Evolutionary conservation across 2,888 invertebrate genomes (phyloP).

Genomic region (Gisinianus flammeolus): DNA sequence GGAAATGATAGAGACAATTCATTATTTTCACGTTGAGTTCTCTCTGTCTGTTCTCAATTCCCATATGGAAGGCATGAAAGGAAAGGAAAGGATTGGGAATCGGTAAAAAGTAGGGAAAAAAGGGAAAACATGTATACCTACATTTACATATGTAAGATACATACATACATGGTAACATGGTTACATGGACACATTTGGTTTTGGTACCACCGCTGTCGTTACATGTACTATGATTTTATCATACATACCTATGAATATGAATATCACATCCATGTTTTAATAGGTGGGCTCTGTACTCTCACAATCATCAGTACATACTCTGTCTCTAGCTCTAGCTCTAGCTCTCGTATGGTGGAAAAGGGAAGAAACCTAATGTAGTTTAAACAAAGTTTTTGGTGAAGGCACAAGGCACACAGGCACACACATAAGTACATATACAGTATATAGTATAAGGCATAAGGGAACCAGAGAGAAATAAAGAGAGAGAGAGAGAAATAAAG

Average conservation of each 20-base stretch:
- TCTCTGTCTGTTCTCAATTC: background rate
- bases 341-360: background rate
- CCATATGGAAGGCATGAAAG: conserved; percentile 27
- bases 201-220: background rate
- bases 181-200: background rate
- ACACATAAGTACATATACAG: background rate
- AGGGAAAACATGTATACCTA: background rate
- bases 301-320: too few relatives aligned
- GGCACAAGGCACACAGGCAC: background rate
- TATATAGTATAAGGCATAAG: too few relatives aligned
- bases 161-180: background rate
- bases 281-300: too few relatives aligned
- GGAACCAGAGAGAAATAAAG: too few relatives aligned
- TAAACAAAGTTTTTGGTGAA: conserved; percentile 31
- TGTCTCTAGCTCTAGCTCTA: background rate
- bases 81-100: conserved; percentile 12
- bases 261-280: too few relatives aligned
- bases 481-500: too few relatives aligned
- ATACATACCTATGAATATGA: background rate
- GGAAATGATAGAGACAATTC: conserved; percentile 42
- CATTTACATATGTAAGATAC: background rate
- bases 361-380: background rate
- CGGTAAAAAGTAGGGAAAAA: background rate
- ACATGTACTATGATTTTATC: background rate
- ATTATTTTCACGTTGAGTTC: conserved; percentile 22